These are phyloP conservation scores for Ondatra zibethicus DNA, from an alignment of 2,113 vertebrate genomes.

Conservation along the genomic window DNA sequence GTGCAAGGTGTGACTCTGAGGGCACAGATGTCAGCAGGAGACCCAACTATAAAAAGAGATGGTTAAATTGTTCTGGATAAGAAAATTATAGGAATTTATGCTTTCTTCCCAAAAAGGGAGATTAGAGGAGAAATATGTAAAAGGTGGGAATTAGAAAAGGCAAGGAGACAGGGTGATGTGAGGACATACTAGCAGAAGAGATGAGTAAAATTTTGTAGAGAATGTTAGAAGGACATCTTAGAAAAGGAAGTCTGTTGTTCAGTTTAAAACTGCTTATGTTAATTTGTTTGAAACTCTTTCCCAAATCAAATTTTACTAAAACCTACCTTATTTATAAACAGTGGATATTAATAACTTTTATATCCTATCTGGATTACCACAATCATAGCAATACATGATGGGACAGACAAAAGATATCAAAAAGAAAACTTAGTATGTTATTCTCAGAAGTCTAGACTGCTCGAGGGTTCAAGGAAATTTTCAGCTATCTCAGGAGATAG, in stretches of 20 bases:
- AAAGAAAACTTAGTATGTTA: not conserved
- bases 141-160: not conserved
- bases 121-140: not conserved
- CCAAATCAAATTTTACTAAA: conserved; percentile 4
- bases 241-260: not conserved
- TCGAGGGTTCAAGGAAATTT: not conserved
- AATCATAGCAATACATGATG: not conserved
- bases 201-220: not conserved
- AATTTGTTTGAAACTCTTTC: not conserved
- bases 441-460: not conserved
- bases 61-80: conserved; percentile 14
- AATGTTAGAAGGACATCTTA: not conserved
- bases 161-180: not conserved
- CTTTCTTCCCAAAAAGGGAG: conserved; percentile 25
- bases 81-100: conserved; percentile 52
- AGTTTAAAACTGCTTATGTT: conserved; percentile 17
- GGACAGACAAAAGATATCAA: not conserved
- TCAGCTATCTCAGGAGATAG: not conserved
- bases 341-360: not conserved
- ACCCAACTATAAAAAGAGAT: conserved; percentile 26
- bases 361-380: not conserved
- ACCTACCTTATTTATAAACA: not conserved
- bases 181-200: not conserved
- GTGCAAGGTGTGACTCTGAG: not conserved
- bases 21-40: conserved; percentile 23